Base-by-base conservation (phyloP, 2,888 invertebrate genomes). In the Bursaphelenchus okinawaensis region DNA sequence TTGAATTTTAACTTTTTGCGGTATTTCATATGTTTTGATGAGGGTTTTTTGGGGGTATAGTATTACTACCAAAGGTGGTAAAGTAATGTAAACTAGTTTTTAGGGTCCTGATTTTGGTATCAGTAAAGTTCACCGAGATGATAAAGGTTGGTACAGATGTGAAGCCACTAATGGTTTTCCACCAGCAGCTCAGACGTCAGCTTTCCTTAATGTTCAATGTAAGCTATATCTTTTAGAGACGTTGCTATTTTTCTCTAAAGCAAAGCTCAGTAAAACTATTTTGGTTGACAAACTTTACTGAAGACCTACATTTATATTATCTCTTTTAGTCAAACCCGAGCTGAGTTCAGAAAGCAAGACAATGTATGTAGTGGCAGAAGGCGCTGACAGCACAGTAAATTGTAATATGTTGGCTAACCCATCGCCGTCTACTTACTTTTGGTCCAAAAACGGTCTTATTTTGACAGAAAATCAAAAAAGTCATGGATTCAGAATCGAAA, bases 351-450 rank as follows among this genome's bases (percentile, higher is more conserved):
- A 62, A 7, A 77, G 73, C 55, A 68, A 68, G 23, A 72, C 72
- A 8, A 68, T 78, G 8, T 68, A 74, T 62, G 73, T 75, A 0
- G 59, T 79, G 8, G 76, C 68, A 8, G 63, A 68, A 0, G 74
- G 75, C 4, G 62, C 62, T 22, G 72, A 71, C 28, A 66, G 67
- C 16, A 65, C 71, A 9, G 40, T 79, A 16, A 55, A 58, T 6
- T 82, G 82, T 57, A 69, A 71, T 40, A 69, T 82, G 0, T 72
- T 75, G 27, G 74, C 82, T 1, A 82, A 82, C 69, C 82, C 82
- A 20, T 62, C 72, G n/a, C 72, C 71, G 4, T 68, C 65, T 1
- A 55, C 63, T 20, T 73, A 76, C 52, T 69, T 69, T 12, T 81
- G 81, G 81, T 66, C 76, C 6, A 77, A 79, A 66, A 81, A 78